phyloP scores from a whole-genome alignment of 2,888 invertebrate species.

The Drosophila demipolita region DNA sequence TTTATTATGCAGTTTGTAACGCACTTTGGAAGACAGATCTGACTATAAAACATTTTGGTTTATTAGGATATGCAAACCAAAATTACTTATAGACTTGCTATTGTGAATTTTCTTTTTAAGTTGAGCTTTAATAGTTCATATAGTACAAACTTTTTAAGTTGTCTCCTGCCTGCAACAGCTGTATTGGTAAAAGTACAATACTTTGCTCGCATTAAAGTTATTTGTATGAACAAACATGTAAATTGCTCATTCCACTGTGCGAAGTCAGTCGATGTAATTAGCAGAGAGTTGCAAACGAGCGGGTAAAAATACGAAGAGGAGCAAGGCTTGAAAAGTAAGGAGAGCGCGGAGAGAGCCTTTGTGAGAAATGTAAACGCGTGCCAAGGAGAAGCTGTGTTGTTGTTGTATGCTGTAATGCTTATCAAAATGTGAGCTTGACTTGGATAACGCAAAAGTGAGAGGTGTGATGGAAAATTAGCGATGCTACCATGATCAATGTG shows the following conservation, averaged over 20 bases:
- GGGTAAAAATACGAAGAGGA: slow-evolving; percentile 6
- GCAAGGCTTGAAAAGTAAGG: background rate
- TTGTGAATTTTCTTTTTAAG: background rate
- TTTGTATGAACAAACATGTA: background rate
- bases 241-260: slow-evolving; percentile 42
- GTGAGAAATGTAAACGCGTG: slow-evolving; percentile 20
- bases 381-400: slow-evolving; percentile 5
- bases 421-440: slow-evolving; percentile 15
- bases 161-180: background rate
- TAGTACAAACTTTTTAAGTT: fast-evolving
- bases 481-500: slow-evolving; percentile 5
- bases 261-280: slow-evolving; percentile 40
- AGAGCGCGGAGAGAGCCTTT: background rate
- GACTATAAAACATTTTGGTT: background rate
- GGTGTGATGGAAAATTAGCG: background rate
- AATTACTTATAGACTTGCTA: background rate
- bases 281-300: slow-evolving; percentile 46
- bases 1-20: background rate
- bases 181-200: background rate
- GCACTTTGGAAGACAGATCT: background rate
- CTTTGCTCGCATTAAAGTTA: background rate
- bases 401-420: slow-evolving; percentile 26
- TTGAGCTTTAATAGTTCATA: background rate
- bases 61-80: background rate
- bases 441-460: background rate